Evolutionary conservation across 2,888 invertebrate species (phyloP).

Genomic region (Thymelicus sylvestris): DNA sequence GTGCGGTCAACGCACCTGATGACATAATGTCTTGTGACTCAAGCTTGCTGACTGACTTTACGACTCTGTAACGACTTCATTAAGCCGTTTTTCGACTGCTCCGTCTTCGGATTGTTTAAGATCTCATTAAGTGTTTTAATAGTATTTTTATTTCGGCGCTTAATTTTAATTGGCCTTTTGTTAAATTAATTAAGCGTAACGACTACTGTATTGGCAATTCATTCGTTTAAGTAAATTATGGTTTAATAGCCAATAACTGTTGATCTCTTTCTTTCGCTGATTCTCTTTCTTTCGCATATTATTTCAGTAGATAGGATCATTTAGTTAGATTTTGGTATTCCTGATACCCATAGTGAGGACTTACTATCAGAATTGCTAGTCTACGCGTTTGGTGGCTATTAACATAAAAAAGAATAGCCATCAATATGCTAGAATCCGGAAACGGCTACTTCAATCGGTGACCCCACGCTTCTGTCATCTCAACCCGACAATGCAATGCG

Average conservation of each 20-base stretch:
- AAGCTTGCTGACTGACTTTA: slow-evolving; percentile 29
- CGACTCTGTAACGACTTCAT: slow-evolving; percentile 29
- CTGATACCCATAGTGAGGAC: no score
- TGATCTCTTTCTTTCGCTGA: background rate
- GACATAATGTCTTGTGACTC: slow-evolving; percentile 47
- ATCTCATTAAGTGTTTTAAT: slow-evolving; percentile 33
- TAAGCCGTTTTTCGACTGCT: slow-evolving; percentile 24
- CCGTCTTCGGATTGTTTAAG: slow-evolving; percentile 19
- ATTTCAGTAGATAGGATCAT: no score
- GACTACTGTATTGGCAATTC: slow-evolving; percentile 15
- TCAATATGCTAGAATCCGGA: background rate
- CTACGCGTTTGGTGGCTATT: no score
- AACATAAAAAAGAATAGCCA: no score
- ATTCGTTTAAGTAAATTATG: background rate
- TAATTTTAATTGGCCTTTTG: slow-evolving; percentile 29
- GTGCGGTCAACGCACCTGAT: slow-evolving; percentile 44
- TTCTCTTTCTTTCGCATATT: no score
- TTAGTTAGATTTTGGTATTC: no score
- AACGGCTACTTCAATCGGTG: background rate
- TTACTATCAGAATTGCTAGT: no score
- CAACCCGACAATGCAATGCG: background rate
- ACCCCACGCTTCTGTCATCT: background rate
- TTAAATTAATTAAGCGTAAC: slow-evolving; percentile 26
- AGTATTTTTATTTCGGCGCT: slow-evolving; percentile 30
- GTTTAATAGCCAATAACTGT: background rate